Base-by-base conservation (phyloP, 2,113 vertebrate genomes). In the Andinoacara biseriatus region DNA sequence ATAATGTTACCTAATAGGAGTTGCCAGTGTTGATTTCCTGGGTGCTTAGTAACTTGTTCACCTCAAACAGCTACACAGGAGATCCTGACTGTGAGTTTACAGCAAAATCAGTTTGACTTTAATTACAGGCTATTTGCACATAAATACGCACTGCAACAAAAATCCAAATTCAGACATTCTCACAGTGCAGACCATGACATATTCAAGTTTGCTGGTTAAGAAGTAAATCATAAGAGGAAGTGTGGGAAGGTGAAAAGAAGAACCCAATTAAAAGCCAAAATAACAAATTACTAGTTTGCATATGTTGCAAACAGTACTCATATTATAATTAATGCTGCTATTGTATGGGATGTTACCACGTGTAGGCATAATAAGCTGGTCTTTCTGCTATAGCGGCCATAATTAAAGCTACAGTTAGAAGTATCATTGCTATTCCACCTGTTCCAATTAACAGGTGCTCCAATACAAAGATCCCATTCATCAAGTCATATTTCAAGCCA, bases 131-230 rank as follows among this genome's bases (percentile, higher is more conserved):
- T 52, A 5, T 46, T 46, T 46, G 14, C 43, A 15, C 43, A 72
- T 52, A 52, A 72, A 72, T 20, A 24, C 52, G 17, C 46, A n/a
- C 2, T 0, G 67, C 46, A 0, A 33, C 17, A 72, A 52, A 72
- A 52, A 72, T 52, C 17, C 43, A 72, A 31, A 18, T 52, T 54
- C 22, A 67, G 40, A 67, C 14, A 0, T 2, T 0, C 40, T 46
- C 40, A 6, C 8, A 10, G 65, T 52, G 43, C 24, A 72, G 52
- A 52, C 65, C 43, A 14, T 33, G 67, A 72, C 10, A n/a, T 33
- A 29, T 14, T 7, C 3, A 46, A 54, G 67, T 46, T 52, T 72
- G 31, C 3, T 33, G 67, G 26, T 29, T 20, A 54, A 54, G 2
- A 11, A 10, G 10, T 58, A 58, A 24, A 58, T 31, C 18, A 1